phyloP scores from a whole-genome alignment of 2,888 invertebrate genomes.

The Lepidochrysops patricia region DNA sequence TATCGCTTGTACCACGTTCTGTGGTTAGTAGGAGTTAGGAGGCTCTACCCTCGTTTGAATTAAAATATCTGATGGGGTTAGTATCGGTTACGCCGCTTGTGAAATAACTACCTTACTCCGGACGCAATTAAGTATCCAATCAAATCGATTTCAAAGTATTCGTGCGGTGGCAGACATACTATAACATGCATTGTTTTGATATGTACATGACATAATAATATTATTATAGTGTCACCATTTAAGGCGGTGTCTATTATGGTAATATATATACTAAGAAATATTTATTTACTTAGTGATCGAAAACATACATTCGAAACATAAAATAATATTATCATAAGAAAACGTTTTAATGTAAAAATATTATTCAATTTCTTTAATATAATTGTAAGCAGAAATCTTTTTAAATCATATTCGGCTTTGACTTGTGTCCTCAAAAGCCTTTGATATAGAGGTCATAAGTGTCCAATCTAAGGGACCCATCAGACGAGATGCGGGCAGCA shows the following conservation, averaged over 20 bases:
- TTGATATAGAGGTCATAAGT: constrained; percentile 6
- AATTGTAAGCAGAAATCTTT: not conserved
- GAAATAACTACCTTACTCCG: not conserved
- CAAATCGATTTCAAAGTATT: no score
- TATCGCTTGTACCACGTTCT: not conserved
- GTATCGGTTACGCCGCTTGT: not conserved
- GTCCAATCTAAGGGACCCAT: not conserved
- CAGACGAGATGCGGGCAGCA: not conserved
- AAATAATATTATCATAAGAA: not conserved
- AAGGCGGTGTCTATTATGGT: no score
- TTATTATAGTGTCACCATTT: no score
- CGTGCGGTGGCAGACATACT: no score
- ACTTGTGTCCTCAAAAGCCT: constrained; percentile 2
- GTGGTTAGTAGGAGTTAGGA: constrained; percentile 3
- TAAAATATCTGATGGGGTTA: not conserved
- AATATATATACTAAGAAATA: no score
- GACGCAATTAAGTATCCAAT: no score
- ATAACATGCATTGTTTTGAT: no score
- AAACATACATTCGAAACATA: no score
- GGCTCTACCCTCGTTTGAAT: constrained; percentile 5
- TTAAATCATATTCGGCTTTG: not conserved
- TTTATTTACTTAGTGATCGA: no score
- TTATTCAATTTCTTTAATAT: not conserved
- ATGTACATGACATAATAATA: no score
- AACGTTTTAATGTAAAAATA: not conserved